phyloP scores from a whole-genome alignment of 2,797 vertebrate species.

The Cuniculus paca region DNA sequence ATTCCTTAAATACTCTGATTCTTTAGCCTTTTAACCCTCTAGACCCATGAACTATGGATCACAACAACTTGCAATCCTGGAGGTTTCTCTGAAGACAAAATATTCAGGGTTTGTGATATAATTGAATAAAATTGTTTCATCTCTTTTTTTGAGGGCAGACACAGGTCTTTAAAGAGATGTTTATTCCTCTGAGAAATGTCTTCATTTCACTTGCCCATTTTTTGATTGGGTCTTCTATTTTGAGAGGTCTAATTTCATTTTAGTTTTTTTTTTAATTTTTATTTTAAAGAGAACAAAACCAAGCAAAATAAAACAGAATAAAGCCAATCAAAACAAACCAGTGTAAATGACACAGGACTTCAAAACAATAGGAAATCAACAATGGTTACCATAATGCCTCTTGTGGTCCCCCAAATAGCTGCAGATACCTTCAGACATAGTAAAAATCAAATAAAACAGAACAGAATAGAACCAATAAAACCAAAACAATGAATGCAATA shows the following conservation, averaged over 20 bases:
- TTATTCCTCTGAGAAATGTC: not conserved
- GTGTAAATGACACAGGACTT: no score
- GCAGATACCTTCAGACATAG: no score
- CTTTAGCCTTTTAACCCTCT: not conserved
- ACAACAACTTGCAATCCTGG: not conserved
- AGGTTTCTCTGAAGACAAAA: constrained; percentile 50
- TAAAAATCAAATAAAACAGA: no score
- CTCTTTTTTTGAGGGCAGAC: not conserved
- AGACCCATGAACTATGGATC: not conserved
- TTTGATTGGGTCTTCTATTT: not conserved
- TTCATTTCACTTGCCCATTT: not conserved
- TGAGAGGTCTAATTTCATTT: not conserved
- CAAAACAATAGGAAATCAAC: no score
- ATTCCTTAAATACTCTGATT: not conserved
- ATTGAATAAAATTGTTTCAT: constrained; percentile 17
- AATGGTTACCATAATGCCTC: no score
- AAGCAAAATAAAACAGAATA: no score
- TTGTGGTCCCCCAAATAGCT: no score
- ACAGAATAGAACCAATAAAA: no score
- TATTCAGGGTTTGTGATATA: constrained; percentile 32
- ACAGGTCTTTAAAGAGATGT: not conserved
- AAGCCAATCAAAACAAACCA: no score
- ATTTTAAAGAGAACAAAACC: no score
- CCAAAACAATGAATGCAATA: no score
- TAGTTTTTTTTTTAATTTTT: no score